These are phyloP conservation scores for Hofmannophila pseudospretella DNA, from an alignment of 2,888 invertebrate species.

Conservation along the genomic window DNA sequence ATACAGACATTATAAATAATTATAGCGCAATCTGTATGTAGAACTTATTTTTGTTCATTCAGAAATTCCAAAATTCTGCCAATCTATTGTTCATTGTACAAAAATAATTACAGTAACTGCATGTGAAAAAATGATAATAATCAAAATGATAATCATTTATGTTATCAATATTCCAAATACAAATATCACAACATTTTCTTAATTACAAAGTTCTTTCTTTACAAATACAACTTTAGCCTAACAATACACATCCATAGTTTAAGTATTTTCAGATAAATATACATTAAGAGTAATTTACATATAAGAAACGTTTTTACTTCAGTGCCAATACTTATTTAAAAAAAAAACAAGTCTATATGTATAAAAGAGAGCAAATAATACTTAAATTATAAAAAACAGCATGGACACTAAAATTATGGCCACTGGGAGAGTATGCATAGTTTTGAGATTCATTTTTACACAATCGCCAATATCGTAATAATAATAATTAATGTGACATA, in stretches of 20 bases:
- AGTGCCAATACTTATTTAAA: too few relatives aligned
- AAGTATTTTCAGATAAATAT: constrained; percentile 51
- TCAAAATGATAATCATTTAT: too few relatives aligned
- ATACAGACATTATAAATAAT: too few relatives aligned
- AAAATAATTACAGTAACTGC: too few relatives aligned
- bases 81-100: too few relatives aligned
- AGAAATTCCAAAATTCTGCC: too few relatives aligned
- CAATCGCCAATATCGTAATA: constrained; percentile 4
- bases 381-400: constrained; percentile 45
- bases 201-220: constrained; percentile 59
- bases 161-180: constrained; percentile 71
- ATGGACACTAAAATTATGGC: constrained; percentile 61
- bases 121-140: too few relatives aligned
- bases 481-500: constrained; percentile 5
- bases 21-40: too few relatives aligned
- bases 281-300: constrained; percentile 50
- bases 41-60: too few relatives aligned
- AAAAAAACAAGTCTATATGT: constrained; percentile 14
- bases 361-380: constrained; percentile 40
- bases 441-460: constrained; percentile 18
- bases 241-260: constrained; percentile 61
- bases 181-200: constrained; percentile 78
- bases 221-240: constrained; percentile 60
- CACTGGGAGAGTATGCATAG: constrained; percentile 60
- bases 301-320: constrained; percentile 21